These are phyloP conservation scores for Forbesichthys papilliferus DNA, from an alignment of 2,113 vertebrate species.

Conservation along the genomic window DNA sequence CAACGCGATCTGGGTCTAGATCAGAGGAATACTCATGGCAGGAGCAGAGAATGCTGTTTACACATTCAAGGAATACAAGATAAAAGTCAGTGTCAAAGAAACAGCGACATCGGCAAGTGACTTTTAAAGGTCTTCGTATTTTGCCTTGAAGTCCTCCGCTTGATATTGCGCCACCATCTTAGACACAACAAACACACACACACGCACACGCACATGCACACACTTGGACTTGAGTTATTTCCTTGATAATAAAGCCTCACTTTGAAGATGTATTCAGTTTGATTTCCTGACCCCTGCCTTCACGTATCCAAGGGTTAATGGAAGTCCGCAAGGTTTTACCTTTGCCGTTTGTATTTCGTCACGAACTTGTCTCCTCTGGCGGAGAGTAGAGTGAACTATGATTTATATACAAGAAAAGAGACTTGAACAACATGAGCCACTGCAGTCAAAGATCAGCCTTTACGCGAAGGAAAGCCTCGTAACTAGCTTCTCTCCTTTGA, in stretches of 20 bases:
- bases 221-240: conserved; percentile 63
- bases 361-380: conserved; percentile 25
- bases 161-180: conserved; percentile 47
- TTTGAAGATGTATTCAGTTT: conserved; percentile 67
- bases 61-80: conserved; percentile 75
- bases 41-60: conserved; percentile 72
- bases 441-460: conserved; percentile 4
- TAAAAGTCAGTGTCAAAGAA: conserved; percentile 71
- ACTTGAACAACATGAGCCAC: conserved; percentile 15
- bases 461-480: not conserved
- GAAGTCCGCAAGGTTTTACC: conserved; percentile 27
- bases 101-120: conserved; percentile 62
- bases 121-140: conserved; percentile 77
- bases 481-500: conserved; percentile 1
- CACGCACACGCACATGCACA: conserved; percentile 19
- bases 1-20: conserved; percentile 66
- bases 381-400: conserved; percentile 29
- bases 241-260: conserved; percentile 58
- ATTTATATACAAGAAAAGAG: conserved; percentile 36
- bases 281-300: conserved; percentile 62
- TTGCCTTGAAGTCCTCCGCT: conserved; percentile 68
- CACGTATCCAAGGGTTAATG: conserved; percentile 45
- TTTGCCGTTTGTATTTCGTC: conserved; percentile 28
- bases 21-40: conserved; percentile 75
- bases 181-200: conserved; percentile 10